These are phyloP conservation scores for Drosophila persimilis DNA, from an alignment of 1,140 invertebrate genomes.

Conservation along the genomic window DNA sequence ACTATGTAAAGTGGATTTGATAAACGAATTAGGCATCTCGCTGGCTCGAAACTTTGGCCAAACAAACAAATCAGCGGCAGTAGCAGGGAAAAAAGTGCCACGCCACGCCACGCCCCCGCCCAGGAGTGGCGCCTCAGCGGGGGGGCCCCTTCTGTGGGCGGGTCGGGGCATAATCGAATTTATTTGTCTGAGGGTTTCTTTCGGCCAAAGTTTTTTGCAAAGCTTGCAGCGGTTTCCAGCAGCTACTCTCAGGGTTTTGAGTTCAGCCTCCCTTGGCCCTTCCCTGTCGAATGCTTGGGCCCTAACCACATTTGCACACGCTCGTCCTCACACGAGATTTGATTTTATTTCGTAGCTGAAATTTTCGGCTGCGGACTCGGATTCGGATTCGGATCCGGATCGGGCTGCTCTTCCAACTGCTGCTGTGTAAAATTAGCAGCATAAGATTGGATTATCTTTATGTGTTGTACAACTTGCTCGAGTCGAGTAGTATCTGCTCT, in stretches of 20 bases:
- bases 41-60: constrained; percentile 51
- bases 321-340: constrained; percentile 68
- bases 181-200: constrained; percentile 69
- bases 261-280: constrained; percentile 12
- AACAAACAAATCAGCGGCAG: constrained; percentile 44
- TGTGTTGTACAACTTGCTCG: constrained; percentile 43
- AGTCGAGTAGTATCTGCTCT: constrained; percentile 27
- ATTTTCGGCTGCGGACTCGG: constrained; percentile 20
- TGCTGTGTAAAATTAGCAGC: constrained; percentile 80
- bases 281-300: constrained; percentile 5
- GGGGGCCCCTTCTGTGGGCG: background rate
- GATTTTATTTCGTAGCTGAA: constrained; percentile 60
- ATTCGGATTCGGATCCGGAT: constrained; percentile 14
- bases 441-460: constrained; percentile 80
- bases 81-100: constrained; percentile 16
- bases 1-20: constrained; percentile 70
- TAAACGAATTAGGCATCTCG: constrained; percentile 74
- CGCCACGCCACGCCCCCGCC: constrained; percentile 32
- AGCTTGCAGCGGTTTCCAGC: constrained; percentile 61
- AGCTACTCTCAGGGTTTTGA: constrained; percentile 22
- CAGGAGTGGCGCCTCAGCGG: constrained; percentile 16
- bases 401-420: constrained; percentile 35
- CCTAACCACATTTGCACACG: constrained; percentile 69
- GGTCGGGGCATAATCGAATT: constrained; percentile 66
- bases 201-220: constrained; percentile 64